These are phyloP conservation scores for Odontomyia ornata DNA, from an alignment of 2,888 invertebrate species.

Conservation along the genomic window DNA sequence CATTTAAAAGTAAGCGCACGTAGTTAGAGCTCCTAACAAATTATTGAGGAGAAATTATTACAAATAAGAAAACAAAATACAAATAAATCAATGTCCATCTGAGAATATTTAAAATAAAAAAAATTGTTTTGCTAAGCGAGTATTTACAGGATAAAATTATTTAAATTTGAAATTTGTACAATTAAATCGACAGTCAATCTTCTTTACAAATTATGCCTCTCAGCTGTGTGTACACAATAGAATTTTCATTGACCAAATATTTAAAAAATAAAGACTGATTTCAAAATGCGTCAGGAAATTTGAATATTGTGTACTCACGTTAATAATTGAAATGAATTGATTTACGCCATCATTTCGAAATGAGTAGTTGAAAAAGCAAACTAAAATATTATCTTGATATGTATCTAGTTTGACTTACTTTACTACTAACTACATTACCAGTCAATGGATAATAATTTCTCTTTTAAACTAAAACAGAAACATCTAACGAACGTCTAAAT, in stretches of 20 bases:
- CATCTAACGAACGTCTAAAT: slow-evolving; percentile 9
- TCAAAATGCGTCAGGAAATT: background rate
- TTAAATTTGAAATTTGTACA: background rate
- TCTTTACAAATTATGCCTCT: background rate
- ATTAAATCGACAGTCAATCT: background rate
- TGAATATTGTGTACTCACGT: background rate
- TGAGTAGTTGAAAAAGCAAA: background rate
- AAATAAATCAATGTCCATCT: background rate
- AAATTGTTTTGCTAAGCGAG: background rate
- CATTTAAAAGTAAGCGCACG: slow-evolving; percentile 3
- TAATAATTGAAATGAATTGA: background rate
- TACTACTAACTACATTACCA: background rate
- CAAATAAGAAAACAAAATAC: background rate
- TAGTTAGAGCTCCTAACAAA: slow-evolving; percentile 34
- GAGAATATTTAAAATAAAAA: background rate
- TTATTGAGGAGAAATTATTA: background rate
- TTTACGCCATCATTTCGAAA: background rate
- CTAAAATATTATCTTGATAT: background rate
- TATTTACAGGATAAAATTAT: background rate
- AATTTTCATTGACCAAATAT: background rate
- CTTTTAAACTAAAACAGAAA: background rate
- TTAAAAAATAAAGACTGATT: slow-evolving; percentile 40
- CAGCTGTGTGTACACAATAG: background rate
- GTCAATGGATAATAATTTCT: slow-evolving; percentile 28
- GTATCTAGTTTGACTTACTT: background rate